These are phyloP conservation scores for Esox masquinongy DNA, from an alignment of 2,797 vertebrate genomes.

Conservation along the genomic window DNA sequence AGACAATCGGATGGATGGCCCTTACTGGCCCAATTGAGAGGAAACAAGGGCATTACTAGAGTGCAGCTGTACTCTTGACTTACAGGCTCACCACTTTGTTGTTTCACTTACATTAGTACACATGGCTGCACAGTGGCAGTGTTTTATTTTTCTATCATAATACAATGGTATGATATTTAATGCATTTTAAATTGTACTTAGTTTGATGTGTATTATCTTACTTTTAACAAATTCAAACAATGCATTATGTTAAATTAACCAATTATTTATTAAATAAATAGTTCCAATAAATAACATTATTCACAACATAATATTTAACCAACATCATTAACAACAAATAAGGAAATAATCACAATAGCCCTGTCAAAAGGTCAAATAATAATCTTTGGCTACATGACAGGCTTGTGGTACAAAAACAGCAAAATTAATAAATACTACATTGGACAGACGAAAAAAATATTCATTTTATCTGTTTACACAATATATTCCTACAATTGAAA, in stretches of 20 bases:
- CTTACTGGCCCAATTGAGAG: constrained; percentile 47
- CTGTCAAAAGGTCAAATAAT: constrained; percentile 63
- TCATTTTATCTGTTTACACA: constrained; percentile 4
- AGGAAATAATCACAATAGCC: constrained; percentile 54
- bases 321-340: constrained; percentile 66
- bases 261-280: constrained; percentile 78
- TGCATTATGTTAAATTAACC: constrained; percentile 44
- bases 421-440: constrained; percentile 37
- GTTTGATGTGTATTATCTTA: constrained; percentile 16
- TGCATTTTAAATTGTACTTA: not conserved
- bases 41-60: constrained; percentile 41
- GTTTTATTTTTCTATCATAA: not conserved
- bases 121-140: not conserved
- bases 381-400: constrained; percentile 78
- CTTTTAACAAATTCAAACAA: constrained; percentile 17
- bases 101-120: not conserved
- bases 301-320: constrained; percentile 53
- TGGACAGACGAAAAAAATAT: constrained; percentile 30
- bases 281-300: constrained; percentile 76
- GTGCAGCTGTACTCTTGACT: constrained; percentile 21
- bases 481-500: constrained; percentile 10
- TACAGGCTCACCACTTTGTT: not conserved
- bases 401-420: constrained; percentile 51
- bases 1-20: constrained; percentile 30
- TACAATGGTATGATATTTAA: not conserved